Evolutionary conservation across 1,140 invertebrate genomes (phyloP), one percentile per base, ranked within the genome.

Genomic region (Triops longicaudatus): DNA sequence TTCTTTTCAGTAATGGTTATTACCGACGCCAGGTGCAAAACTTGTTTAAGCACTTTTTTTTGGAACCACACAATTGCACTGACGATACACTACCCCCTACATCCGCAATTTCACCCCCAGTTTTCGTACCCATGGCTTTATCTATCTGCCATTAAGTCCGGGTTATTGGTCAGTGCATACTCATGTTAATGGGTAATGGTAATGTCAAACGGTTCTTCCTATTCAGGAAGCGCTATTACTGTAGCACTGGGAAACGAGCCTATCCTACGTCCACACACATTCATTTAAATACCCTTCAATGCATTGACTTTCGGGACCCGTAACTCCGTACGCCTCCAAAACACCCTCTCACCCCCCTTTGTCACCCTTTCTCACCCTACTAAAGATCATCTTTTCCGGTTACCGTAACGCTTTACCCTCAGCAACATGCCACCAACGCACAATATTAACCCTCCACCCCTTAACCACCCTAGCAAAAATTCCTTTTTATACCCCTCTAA

Each of bases 131-230:
- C 31, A 2, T 2, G 31, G 31, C 31, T 37, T 37, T 37, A 37
- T 37, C 31, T 37, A 37, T 37, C 31, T 37, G 31, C 31, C 31
- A 37, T 37, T 37, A 37, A 37, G 31, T 37, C 31, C 31, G 31
- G 50, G 50, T 63, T 63, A 63, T 63, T 63, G 50, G 50, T 22
- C 50, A 63, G 50, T n/a, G 50, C 50, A 2, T 63, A 17, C 50
- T 63, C 50, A 63, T 63, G 14, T 63, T 63, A 63, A 63, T 63
- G 50, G 50, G 10, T 63, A 63, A 63, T 63, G n/a, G 50, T 63
- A 63, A 63, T 63, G 50, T 17, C 22, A 17, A 37, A 63, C 50
- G 14, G 50, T 22, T 63, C 50, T 63, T 63, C 50, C 50, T 63
- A 63, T 63, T 63, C 50, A 63, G 17, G 17, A 63, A 63, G 17